phyloP scores from a whole-genome alignment of 2,113 vertebrate species.

The Fukomys damarensis region DNA sequence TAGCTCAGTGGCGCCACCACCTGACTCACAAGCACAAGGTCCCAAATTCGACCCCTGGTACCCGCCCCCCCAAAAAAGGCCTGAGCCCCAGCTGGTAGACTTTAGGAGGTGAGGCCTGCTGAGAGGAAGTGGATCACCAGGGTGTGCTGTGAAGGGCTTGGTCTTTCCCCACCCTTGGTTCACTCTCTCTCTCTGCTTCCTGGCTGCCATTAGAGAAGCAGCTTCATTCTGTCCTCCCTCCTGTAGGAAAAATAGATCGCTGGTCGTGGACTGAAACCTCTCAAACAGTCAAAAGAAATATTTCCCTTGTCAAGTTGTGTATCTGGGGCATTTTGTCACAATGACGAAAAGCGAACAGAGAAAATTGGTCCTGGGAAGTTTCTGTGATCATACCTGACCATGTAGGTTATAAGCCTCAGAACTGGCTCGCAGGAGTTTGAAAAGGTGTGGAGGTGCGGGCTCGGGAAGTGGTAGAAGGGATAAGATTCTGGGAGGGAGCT shows the following conservation, averaged over 20 bases:
- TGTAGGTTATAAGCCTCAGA: neutral
- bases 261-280: neutral
- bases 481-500: neutral
- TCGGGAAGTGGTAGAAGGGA: neutral
- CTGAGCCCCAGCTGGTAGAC: neutral
- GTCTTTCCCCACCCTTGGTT: neutral
- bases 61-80: no score
- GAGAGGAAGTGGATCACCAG: neutral
- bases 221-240: neutral
- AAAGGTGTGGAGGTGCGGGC: neutral
- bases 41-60: no score
- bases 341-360: neutral
- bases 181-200: neutral
- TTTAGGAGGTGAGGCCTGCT: neutral
- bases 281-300: neutral
- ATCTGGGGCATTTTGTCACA: neutral
- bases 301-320: neutral
- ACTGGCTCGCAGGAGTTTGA: neutral
- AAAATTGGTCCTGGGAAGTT: neutral
- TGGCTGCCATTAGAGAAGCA: neutral
- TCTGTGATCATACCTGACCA: neutral
- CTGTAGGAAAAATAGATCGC: neutral
- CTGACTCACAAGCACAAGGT: no score
- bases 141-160: neutral
- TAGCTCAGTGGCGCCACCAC: no score